Base-by-base conservation (phyloP, 2,797 vertebrate genomes). In the Falco biarmicus region DNA sequence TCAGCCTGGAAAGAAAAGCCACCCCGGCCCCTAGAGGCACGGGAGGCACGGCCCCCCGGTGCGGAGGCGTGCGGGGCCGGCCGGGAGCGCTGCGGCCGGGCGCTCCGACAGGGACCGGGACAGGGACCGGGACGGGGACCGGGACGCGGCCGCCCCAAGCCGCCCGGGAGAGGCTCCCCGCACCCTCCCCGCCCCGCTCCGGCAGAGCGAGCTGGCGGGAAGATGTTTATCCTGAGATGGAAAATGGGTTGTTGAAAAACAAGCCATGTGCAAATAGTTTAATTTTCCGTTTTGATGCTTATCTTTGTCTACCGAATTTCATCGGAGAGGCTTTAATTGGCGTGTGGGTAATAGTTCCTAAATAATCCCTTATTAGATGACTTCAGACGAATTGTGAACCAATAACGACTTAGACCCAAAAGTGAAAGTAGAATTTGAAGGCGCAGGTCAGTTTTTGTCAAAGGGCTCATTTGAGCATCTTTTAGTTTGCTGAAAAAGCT, bases 201-300 rank as follows among this genome's bases (percentile, higher is more conserved):
- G 59, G 66, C 45, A 39, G 90, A 82, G 77, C 6, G 75, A 78
- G 94, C 60, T 70, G 89, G 50, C 17, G 84, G 57, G 78, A 59
- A 89, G 60, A 87, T 91, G 89, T 96, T 97, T 90, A 83, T 92
- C 91, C 92, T 90, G 73, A 96, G 83, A 95, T 16, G 73, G 48
- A 96, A 95, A 95, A 96, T 96, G 84, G 89, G 94, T 94, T 95
- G 84, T 94, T 96, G 95, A 96, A 90, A 96, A 97, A 97, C 93
- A 92, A 97, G 59, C 66, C 76, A 89, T 84, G 85, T 91, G 88
- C 93, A 96, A 94, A 93, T 91, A 91, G 82, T 96, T 96, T 95
- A 93, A 95, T 97, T 93, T 97, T 96, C 96, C 94, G 92, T 95
- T 96, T 96, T 95, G 93, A 93, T 89, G 78, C 82, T 95, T 92